phyloP scores from a whole-genome alignment of 2,113 vertebrate species.

The western clawed frog (Xenopus tropicalis) region DNA sequence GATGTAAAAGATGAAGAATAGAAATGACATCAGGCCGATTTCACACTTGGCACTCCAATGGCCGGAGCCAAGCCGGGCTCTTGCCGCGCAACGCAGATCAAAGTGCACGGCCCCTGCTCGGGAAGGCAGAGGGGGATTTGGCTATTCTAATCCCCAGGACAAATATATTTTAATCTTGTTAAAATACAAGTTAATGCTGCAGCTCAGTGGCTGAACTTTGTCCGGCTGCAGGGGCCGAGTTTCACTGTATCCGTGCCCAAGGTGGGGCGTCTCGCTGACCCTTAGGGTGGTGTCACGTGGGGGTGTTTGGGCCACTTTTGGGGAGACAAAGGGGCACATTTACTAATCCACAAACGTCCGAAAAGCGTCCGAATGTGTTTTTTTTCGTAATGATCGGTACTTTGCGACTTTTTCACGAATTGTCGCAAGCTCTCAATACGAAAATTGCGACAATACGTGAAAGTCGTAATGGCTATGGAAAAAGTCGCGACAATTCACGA shows the following conservation, averaged over 20 bases:
- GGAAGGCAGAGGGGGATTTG: constrained; percentile 88
- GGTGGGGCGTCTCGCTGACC: too few species aligned
- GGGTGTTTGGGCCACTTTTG: too few species aligned
- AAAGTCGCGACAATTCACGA: too few species aligned
- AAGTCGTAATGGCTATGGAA: too few species aligned
- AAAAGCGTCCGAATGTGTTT: too few species aligned
- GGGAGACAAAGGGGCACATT: too few species aligned
- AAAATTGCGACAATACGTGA: too few species aligned
- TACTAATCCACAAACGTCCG: too few species aligned
- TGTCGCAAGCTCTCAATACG: too few species aligned
- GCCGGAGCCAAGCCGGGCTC: constrained; percentile 88
- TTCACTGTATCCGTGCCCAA: constrained; percentile 82
- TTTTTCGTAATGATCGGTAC: too few species aligned
- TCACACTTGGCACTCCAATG: constrained; percentile 97
- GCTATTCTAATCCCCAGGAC: constrained; percentile 99
- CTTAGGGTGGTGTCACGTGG: too few species aligned
- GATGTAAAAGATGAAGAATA: constrained; percentile 95
- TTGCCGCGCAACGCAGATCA: constrained; percentile 96
- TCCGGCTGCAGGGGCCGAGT: constrained; percentile 83
- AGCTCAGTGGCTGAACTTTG: constrained; percentile 93
- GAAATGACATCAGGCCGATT: constrained; percentile 99
- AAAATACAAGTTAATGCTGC: constrained; percentile 99
- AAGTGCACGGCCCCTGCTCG: constrained; percentile 86
- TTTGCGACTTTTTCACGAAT: too few species aligned
- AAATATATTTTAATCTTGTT: constrained; percentile 99